phyloP scores from a whole-genome alignment of 2,113 vertebrate species.

The Lasiurus borealis region DNA sequence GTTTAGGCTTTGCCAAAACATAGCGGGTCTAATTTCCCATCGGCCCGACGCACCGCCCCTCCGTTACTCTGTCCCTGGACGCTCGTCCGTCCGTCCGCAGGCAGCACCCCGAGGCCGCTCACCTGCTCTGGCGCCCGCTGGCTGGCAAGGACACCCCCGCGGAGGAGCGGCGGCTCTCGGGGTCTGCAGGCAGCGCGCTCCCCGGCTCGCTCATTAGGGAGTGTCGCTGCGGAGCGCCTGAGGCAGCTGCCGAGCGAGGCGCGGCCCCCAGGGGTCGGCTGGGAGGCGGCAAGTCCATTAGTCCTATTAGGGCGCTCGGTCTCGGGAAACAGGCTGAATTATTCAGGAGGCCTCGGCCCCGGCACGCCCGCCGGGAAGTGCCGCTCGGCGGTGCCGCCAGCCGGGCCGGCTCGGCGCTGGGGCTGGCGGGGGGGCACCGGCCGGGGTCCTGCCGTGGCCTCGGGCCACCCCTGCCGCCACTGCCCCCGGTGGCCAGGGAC shows the following conservation, averaged over 20 bases:
- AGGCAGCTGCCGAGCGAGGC: slow-evolving; percentile 89
- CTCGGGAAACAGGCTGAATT: slow-evolving; percentile 94
- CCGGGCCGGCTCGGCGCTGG: neutral
- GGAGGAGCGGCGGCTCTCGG: slow-evolving; percentile 59
- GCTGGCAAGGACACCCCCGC: slow-evolving; percentile 82
- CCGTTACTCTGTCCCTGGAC: neutral
- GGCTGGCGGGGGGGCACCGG: neutral
- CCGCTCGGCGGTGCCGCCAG: slow-evolving; percentile 69
- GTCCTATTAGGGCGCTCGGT: slow-evolving; percentile 90
- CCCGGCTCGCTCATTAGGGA: slow-evolving; percentile 85
- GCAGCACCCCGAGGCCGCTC: slow-evolving; percentile 85
- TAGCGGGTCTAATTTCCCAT: neutral
- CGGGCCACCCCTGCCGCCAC: neutral
- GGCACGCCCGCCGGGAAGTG: slow-evolving; percentile 92
- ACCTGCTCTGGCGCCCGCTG: slow-evolving; percentile 91
- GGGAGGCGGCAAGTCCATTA: slow-evolving; percentile 93
- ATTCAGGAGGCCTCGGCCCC: slow-evolving; percentile 92
- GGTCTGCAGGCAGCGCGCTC: neutral
- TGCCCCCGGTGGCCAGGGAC: rapidly evolving
- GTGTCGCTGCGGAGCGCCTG: slow-evolving; percentile 90
- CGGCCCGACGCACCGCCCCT: neutral
- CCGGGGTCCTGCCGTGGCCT: neutral
- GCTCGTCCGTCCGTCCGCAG: neutral
- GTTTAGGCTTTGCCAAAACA: neutral
- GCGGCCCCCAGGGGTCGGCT: slow-evolving; percentile 84